phyloP scores from a whole-genome alignment of 2,888 invertebrate species.

The Carterocephalus palaemon region DNA sequence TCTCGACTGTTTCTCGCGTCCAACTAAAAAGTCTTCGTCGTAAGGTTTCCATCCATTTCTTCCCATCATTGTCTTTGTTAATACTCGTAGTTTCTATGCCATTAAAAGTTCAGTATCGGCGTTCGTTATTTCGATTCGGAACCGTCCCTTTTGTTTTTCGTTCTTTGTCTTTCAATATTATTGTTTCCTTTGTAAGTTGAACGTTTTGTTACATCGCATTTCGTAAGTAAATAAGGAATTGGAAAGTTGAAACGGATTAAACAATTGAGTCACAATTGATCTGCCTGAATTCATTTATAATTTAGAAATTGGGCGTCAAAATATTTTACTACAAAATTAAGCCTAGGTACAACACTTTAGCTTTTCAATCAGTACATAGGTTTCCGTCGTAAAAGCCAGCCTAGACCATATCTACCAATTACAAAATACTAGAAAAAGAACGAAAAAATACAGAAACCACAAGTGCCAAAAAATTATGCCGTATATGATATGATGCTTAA shows the following conservation, averaged over 20 bases:
- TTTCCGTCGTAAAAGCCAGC: too few species aligned
- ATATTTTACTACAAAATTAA: too few species aligned
- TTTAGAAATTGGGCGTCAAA: too few species aligned
- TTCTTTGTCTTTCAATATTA: constrained; percentile 33
- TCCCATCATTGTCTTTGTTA: constrained; percentile 42
- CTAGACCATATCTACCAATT: too few species aligned
- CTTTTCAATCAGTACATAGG: too few species aligned
- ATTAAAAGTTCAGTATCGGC: constrained; percentile 39
- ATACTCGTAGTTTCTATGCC: constrained; percentile 42
- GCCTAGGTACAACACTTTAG: too few species aligned
- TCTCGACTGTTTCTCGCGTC: constrained; percentile 9
- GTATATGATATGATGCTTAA: too few species aligned
- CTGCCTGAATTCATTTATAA: too few species aligned
- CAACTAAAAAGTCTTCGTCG: constrained; percentile 3
- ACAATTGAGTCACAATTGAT: too few species aligned
- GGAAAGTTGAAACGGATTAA: constrained; percentile 8
- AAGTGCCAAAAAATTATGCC: too few species aligned
- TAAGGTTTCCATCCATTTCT: constrained; percentile 31
- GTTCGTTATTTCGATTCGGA: constrained; percentile 38
- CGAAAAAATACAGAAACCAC: too few species aligned
- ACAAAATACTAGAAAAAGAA: too few species aligned
- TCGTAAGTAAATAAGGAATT: constrained; percentile 1
- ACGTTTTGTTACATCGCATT: constrained; percentile 7
- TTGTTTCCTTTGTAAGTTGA: constrained; percentile 30
- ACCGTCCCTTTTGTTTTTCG: constrained; percentile 30